These are phyloP conservation scores for Tachysurus vachellii DNA, from an alignment of 2,113 vertebrate species.

Conservation along the genomic window DNA sequence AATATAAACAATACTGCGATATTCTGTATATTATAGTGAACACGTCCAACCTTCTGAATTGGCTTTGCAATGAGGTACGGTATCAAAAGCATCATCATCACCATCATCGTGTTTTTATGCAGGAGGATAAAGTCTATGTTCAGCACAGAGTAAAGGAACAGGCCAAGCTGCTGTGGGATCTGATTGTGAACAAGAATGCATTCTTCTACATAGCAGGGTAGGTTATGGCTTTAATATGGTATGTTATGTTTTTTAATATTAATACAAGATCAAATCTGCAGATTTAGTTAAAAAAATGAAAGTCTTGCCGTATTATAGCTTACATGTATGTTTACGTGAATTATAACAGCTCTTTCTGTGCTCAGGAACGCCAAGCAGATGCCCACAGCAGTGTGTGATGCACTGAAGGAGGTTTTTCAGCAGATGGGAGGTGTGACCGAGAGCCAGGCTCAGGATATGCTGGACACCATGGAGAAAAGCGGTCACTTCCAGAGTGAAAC, in stretches of 20 bases:
- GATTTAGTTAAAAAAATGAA: not conserved
- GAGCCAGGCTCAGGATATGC: constrained; percentile 72
- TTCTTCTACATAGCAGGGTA: constrained; percentile 91
- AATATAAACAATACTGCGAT: not conserved
- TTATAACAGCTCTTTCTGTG: not conserved
- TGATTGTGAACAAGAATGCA: constrained; percentile 70
- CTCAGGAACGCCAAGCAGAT: constrained; percentile 87
- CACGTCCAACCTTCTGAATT: not conserved
- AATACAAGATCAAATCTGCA: not conserved
- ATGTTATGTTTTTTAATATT: not conserved
- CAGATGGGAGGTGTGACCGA: constrained; percentile 76
- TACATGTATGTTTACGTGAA: not conserved
- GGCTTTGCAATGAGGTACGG: not conserved
- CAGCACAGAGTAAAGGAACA: constrained; percentile 84
- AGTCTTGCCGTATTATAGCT: not conserved
- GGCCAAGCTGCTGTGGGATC: constrained; percentile 80
- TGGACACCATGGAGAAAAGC: constrained; percentile 76
- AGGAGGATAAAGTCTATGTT: constrained; percentile 92
- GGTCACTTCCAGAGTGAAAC: constrained; percentile 90
- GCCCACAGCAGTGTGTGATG: constrained; percentile 78
- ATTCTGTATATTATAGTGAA: not conserved
- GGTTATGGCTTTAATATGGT: constrained; percentile 53
- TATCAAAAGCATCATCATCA: not conserved
- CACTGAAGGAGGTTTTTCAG: constrained; percentile 76
- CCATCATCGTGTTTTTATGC: constrained; percentile 10